These are phyloP conservation scores for Burhinus bistriatus DNA, from an alignment of 2,113 vertebrate genomes.

Conservation along the genomic window DNA sequence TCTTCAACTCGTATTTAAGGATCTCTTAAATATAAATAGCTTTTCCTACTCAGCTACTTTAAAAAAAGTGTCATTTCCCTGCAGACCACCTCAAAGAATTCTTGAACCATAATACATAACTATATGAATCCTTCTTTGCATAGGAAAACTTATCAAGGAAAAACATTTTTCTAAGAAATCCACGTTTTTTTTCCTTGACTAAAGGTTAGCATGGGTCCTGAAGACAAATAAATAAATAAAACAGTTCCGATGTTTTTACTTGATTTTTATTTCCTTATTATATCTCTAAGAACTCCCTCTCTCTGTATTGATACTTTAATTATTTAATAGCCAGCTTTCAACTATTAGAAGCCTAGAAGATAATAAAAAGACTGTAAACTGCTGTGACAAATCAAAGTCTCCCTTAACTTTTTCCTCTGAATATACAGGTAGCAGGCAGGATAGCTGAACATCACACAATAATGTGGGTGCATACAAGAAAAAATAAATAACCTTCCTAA, in stretches of 20 bases:
- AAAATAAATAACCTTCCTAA: not conserved
- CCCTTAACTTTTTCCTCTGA: not conserved
- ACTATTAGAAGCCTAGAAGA: not conserved
- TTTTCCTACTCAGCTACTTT: not conserved
- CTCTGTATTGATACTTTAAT: not conserved
- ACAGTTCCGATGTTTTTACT: not conserved
- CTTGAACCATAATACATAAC: not conserved
- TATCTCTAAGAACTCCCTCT: not conserved
- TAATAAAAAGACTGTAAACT: not conserved
- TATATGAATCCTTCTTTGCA: not conserved
- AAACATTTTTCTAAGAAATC: not conserved
- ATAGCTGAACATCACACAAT: not conserved
- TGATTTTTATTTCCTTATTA: not conserved
- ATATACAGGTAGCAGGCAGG: not conserved
- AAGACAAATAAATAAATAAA: not conserved
- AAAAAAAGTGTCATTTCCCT: not conserved
- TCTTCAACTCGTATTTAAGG: not conserved
- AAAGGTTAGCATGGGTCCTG: not conserved
- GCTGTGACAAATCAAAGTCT: not conserved
- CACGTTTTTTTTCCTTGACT: not conserved
- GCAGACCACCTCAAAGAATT: not conserved
- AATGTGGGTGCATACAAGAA: not conserved
- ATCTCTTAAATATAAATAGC: not conserved
- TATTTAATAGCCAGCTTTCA: not conserved
- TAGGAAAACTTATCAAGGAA: not conserved